These are phyloP conservation scores for Gymnoscopelus microlampas DNA, from an alignment of 2,797 vertebrate genomes.

Conservation along the genomic window DNA sequence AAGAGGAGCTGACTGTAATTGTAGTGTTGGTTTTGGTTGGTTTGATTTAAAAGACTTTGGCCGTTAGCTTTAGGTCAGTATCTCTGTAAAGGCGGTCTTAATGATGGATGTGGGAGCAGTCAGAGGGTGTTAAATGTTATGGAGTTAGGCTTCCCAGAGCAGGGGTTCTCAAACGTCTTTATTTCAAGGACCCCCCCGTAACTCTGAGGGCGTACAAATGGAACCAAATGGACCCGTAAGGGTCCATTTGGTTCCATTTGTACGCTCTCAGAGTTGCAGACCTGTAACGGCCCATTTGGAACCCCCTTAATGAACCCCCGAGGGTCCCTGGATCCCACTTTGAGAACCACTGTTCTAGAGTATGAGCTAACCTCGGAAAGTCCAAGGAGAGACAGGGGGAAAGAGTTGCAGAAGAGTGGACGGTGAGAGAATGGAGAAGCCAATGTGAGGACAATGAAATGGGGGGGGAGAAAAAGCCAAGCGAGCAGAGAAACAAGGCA, in stretches of 20 bases:
- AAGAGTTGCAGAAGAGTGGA: conserved; percentile 18
- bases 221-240: too few species aligned
- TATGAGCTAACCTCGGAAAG: conserved; percentile 40
- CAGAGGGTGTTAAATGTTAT: background rate
- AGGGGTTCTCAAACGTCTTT: too few species aligned
- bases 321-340: too few species aligned
- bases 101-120: background rate
- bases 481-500: conserved; percentile 23
- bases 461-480: conserved; percentile 34
- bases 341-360: too few species aligned
- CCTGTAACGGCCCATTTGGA: too few species aligned
- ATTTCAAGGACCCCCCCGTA: too few species aligned
- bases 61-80: conserved; percentile 21
- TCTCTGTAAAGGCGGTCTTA: background rate
- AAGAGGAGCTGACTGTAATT: conserved; percentile 58
- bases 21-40: conserved; percentile 36
- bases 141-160: too few species aligned
- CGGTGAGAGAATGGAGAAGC: conserved; percentile 8
- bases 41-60: conserved; percentile 39
- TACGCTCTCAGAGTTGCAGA: conserved; percentile 1
- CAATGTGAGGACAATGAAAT: conserved; percentile 31
- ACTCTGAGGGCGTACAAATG: too few species aligned
- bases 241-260: conserved; percentile 14
- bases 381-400: conserved; percentile 27
- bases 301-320: too few species aligned